Evolutionary conservation across 2,113 vertebrate species (phyloP), one percentile per base, ranked within the genome.

Genomic region (Parus major): DNA sequence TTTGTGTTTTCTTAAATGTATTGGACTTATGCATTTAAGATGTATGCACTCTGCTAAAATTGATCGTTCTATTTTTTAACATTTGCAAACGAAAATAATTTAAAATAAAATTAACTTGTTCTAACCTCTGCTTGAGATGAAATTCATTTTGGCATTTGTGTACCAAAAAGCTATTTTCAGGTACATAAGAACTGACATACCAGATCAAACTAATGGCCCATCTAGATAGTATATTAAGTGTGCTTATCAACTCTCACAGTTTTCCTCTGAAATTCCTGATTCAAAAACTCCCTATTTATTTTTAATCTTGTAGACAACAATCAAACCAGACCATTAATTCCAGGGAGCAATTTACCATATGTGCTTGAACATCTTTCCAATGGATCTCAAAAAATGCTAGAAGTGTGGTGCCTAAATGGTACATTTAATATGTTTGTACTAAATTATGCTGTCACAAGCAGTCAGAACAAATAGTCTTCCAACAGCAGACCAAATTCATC

Each of bases 281-380:
- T 94, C 59, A 88, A 88, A 93, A 96, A 86, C 70, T 93, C 82
- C 50, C 52, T 90, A 70, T 28, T 94, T 93, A 86, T 91, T 97
- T 95, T 65, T 78, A 93, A 97, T 93, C 63, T 86, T 65, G 77
- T 71, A 93, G 83, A 66, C 77, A 95, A 91, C 63, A 76, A 91
- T 91, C 86, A 91, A 92, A 79, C 31, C 29, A 88, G 86, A 61
- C 68, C n/a, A 72, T 72, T 91, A 90, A 95, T 79, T 87, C 60
- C 42, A 89, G 64, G n/a, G 60, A 96, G 73, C 77, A 79, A 93
- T 86, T 95, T 95, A 86, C 69, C 15, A 18, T 56, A 84, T 53
- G 49, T 79, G 89, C 66, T 93, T 95, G 56, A 29, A 87, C 4
- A 0, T 21, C 94, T 92, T 94, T 84, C 66, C 33, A 84, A 29